These are phyloP conservation scores for Coryphaenoides rupestris DNA, from an alignment of 2,113 vertebrate species.

Conservation along the genomic window DNA sequence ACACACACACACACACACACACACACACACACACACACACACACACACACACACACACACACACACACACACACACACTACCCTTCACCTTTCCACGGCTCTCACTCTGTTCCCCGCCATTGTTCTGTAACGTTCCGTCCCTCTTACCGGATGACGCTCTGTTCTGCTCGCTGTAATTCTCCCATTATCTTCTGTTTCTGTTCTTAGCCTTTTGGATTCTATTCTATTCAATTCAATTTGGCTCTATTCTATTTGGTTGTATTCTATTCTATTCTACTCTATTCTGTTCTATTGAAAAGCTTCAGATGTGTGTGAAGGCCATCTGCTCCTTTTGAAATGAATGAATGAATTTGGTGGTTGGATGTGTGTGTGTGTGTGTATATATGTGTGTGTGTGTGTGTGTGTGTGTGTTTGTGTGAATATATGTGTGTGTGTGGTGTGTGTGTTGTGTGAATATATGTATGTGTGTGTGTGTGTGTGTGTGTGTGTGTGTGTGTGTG, in stretches of 20 bases:
- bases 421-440: neutral
- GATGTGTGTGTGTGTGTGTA: neutral
- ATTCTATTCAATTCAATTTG: slow-evolving; percentile 2
- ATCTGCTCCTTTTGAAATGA: slow-evolving; percentile 41
- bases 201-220: neutral
- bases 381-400: neutral
- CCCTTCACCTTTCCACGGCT: neutral
- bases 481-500: neutral
- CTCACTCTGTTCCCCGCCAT: slow-evolving; percentile 3
- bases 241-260: slow-evolving; percentile 19
- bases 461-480: neutral
- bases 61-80: slow-evolving; percentile 27
- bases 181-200: neutral
- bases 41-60: slow-evolving; percentile 43
- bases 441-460: neutral
- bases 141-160: slow-evolving; percentile 12
- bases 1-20: slow-evolving; percentile 43
- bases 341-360: neutral
- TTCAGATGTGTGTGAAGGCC: slow-evolving; percentile 40
- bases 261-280: slow-evolving; percentile 4
- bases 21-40: slow-evolving; percentile 43
- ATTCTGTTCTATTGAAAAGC: slow-evolving; percentile 28
- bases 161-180: slow-evolving; percentile 1
- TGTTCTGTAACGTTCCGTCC: slow-evolving; percentile 5
- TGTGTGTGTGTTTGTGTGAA: neutral